Percentiles rank a stretch among this genome's conserved stretches.
Evolutionary conservation across 2,797 vertebrate species (phyloP).

Genomic region (Caiman crocodilus): DNA sequence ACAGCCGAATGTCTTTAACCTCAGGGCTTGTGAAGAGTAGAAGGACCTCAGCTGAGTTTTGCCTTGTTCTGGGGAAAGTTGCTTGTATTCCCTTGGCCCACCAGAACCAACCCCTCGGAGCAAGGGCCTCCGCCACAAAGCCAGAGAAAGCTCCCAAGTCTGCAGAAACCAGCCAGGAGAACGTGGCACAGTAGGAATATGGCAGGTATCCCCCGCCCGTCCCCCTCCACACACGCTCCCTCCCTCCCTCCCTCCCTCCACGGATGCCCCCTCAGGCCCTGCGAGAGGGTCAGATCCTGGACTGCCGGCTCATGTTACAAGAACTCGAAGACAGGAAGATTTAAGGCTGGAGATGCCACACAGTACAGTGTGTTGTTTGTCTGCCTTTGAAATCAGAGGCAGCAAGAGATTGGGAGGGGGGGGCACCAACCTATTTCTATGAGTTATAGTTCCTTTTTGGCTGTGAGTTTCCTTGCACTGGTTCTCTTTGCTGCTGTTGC

Average conservation of each 20-base stretch:
- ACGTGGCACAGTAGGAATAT: background rate
- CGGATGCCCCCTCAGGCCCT: slow-evolving; percentile 47
- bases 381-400: slow-evolving; percentile 85
- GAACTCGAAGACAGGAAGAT: slow-evolving; percentile 85
- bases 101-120: background rate
- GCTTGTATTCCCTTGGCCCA: background rate
- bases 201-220: background rate
- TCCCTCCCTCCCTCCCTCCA: background rate
- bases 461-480: slow-evolving; percentile 63
- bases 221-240: background rate
- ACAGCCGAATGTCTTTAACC: background rate
- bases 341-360: slow-evolving; percentile 82
- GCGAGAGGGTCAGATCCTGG: slow-evolving; percentile 77
- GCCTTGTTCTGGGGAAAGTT: background rate
- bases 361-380: slow-evolving; percentile 83
- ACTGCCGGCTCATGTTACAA: slow-evolving; percentile 80
- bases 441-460: slow-evolving; percentile 77
- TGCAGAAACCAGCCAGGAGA: background rate
- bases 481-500: slow-evolving; percentile 78
- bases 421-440: slow-evolving; percentile 70
- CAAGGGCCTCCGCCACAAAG: background rate
- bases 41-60: background rate
- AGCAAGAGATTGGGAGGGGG: slow-evolving; percentile 59
- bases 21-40: too few relatives aligned
- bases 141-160: background rate